Evolutionary conservation across 64 coral and sea anemone genomes (phyloP), one percentile per base, ranked within the genome.

Genomic region (Pachyseris speciosa): DNA sequence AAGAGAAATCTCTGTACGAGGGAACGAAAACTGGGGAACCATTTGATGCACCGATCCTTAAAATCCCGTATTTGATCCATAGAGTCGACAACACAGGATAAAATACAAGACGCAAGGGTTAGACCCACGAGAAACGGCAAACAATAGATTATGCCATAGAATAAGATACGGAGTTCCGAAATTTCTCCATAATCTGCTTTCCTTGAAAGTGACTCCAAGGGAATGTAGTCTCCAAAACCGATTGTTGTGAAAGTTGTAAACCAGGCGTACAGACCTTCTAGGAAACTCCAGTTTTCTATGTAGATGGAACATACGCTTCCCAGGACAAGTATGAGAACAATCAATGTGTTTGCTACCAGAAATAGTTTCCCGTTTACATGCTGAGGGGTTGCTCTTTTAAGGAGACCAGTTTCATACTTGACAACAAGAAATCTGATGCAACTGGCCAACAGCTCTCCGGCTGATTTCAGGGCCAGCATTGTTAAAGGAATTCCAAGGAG

Each of bases 401-500:
- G 19, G 0, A 81, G 0, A 40, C 20, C 3, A 61, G 31, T 39
- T 39, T 81, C 77, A 61, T 12, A 39, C 25, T 63, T 81, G 31
- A n/a, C 22, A 15, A 81, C 51, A 26, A 81, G 32, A 22, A 61
- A 26, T 1, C 32, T 20, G 26, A 63, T 42, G 10, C 4, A 22
- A 61, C 30, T 24, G 7, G 19, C 52, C 51, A 91, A 24, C 3
- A 91, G 34, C 38, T 91, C 66, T 38, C 89, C 78, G 11, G 78
- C 42, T 20, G 89, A 59, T 72, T 91, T 91, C 8, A 91, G 33
- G 16, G 65, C 60, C 27, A 91, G 17, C 78, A 84, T 91, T 27
- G 67, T 59, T n/a, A 83, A 53, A 30, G 66, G 63, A 27, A 91
- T 32, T 32, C 78, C 89, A 57, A 91, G 2, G 24, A 84, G 31